These are phyloP conservation scores for Rhinolophus sinicus DNA, from an alignment of 2,113 vertebrate species.

Conservation along the genomic window DNA sequence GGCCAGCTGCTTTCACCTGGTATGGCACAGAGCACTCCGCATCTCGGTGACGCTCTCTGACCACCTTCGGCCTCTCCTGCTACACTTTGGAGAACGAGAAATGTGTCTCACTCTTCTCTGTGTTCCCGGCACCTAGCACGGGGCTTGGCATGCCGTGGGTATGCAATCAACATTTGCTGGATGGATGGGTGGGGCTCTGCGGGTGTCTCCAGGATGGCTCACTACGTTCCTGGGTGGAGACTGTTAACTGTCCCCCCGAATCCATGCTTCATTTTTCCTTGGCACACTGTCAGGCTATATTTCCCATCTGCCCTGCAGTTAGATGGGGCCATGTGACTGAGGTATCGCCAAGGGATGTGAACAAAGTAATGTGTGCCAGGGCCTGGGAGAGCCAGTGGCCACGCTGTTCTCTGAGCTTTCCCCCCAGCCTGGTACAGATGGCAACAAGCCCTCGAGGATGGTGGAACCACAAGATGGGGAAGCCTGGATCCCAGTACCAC, in stretches of 20 bases:
- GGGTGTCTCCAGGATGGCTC: background rate
- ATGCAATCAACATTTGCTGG: background rate
- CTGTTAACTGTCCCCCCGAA: background rate
- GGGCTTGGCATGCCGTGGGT: background rate
- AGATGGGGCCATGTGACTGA: background rate
- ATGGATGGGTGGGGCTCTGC: background rate
- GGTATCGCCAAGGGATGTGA: background rate
- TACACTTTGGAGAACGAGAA: background rate
- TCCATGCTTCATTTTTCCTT: background rate
- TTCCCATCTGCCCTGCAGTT: background rate
- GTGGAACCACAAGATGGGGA: background rate
- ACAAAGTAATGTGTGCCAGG: background rate
- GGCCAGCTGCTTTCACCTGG: accelerated
- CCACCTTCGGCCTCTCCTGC: background rate
- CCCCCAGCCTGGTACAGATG: background rate
- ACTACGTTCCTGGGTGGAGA: background rate
- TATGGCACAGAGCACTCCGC: background rate
- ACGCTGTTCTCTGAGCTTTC: background rate
- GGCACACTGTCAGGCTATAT: background rate
- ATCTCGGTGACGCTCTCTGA: background rate
- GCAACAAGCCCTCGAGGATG: background rate
- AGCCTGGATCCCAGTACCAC: background rate
- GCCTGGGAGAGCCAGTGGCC: background rate
- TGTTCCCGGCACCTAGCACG: background rate
- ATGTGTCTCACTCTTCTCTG: background rate